phyloP scores from a whole-genome alignment of 2,113 vertebrate genomes.

The Pao palembangensis region DNA sequence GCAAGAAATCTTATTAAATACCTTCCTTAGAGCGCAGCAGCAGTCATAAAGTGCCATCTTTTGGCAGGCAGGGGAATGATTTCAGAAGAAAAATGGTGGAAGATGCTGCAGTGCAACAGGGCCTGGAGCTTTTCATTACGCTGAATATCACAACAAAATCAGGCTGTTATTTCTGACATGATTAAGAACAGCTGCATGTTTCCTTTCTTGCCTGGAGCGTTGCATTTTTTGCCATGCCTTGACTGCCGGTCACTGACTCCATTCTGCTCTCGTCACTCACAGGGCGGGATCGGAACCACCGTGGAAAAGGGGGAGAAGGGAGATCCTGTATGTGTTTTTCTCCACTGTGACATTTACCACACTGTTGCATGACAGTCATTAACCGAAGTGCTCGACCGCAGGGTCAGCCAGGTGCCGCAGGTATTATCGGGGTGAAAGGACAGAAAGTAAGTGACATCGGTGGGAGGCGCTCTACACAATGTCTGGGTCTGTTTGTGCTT shows the following conservation, averaged over 20 bases:
- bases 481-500: constrained; percentile 32
- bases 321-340: constrained; percentile 76
- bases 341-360: constrained; percentile 48
- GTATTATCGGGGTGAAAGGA: constrained; percentile 73
- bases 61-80: constrained; percentile 58
- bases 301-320: constrained; percentile 70
- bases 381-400: constrained; percentile 65
- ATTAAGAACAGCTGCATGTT: constrained; percentile 17
- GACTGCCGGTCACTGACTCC: constrained; percentile 54
- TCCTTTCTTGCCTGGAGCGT: constrained; percentile 9
- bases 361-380: constrained; percentile 47
- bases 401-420: constrained; percentile 73
- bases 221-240: constrained; percentile 8
- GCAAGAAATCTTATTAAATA: constrained; percentile 32
- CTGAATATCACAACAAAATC: too few species aligned
- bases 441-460: constrained; percentile 78
- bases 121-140: too few species aligned
- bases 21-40: constrained; percentile 24
- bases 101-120: constrained; percentile 64
- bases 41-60: constrained; percentile 77
- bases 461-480: constrained; percentile 52
- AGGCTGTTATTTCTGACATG: not conserved
- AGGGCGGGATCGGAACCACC: constrained; percentile 77
- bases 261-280: constrained; percentile 55
- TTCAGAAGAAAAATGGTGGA: constrained; percentile 12